Percentiles rank a stretch among this genome's conserved stretches.
Conservation (phyloP, 2,113 vertebrate genomes). For the Ellobius talpinus region DNA sequence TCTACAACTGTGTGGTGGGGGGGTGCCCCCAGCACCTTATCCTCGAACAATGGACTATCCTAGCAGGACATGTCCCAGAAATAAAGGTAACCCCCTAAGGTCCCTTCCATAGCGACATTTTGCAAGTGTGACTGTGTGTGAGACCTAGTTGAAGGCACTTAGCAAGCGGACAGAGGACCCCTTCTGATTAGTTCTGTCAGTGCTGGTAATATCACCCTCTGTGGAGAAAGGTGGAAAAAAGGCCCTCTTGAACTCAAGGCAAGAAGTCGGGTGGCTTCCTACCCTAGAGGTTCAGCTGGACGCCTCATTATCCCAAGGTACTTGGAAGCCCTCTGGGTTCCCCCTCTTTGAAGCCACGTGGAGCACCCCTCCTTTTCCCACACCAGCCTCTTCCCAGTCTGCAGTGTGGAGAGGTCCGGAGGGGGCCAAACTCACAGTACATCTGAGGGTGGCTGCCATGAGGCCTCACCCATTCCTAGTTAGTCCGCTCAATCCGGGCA, state of each 20-base stretch:
- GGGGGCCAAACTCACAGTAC: neutral
- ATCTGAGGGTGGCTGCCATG: neutral
- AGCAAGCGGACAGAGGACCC: neutral
- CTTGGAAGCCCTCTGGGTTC: neutral
- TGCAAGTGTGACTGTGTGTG: neutral
- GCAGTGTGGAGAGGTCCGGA: neutral
- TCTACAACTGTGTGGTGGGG: neutral
- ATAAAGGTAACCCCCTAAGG: neutral
- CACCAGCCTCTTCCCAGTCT: neutral
- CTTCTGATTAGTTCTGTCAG: neutral
- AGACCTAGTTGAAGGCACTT: neutral
- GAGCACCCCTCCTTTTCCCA: neutral
- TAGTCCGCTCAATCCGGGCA: neutral
- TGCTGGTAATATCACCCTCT: neutral
- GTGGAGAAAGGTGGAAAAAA: neutral
- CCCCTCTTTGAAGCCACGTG: neutral
- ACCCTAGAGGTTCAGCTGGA: neutral
- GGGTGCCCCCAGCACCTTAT: neutral
- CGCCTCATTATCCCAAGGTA: neutral
- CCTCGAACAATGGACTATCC: neutral
- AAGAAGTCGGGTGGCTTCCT: neutral
- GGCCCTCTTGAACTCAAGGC: neutral
- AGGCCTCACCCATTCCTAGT: constrained; percentile 30
- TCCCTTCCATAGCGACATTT: neutral
- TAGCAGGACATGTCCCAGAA: neutral